Conservation (phyloP, 64 coral and sea anemone species). For the Platygyra sinensis region DNA sequence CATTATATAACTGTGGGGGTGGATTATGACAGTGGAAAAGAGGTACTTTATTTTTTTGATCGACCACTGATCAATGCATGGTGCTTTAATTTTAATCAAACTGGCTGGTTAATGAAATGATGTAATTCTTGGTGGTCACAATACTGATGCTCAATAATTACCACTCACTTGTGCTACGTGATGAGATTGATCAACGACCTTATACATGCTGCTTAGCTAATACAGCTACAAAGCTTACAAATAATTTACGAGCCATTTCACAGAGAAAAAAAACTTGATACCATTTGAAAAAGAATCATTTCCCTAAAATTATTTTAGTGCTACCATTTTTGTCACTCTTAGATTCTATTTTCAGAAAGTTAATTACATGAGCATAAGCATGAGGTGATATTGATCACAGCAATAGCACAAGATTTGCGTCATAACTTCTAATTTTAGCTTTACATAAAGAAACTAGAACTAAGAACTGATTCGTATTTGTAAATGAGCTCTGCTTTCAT, state of each 20-base stretch:
- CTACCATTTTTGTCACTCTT: neutral
- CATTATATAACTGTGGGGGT: neutral
- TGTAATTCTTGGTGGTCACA: too few relatives aligned
- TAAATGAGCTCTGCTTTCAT: too few relatives aligned
- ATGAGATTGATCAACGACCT: too few relatives aligned
- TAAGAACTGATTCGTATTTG: too few relatives aligned
- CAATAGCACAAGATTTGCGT: slow-evolving; percentile 21
- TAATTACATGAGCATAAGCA: neutral
- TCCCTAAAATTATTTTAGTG: neutral
- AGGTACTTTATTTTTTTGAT: too few relatives aligned
- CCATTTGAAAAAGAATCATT: neutral
- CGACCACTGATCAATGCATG: too few relatives aligned
- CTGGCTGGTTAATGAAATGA: too few relatives aligned
- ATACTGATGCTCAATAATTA: too few relatives aligned
- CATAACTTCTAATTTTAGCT: slow-evolving; percentile 9
- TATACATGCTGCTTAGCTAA: neutral
- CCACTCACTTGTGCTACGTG: too few relatives aligned
- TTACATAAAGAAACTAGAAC: too few relatives aligned
- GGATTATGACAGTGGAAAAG: neutral
- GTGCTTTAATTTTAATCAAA: too few relatives aligned
- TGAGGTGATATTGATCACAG: neutral
- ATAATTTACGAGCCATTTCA: neutral
- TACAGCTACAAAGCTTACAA: too few relatives aligned
- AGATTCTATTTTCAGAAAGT: neutral
- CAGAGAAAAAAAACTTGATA: neutral